phyloP scores from a whole-genome alignment of 2,888 invertebrate species.

The Plagiodera versicolora region DNA sequence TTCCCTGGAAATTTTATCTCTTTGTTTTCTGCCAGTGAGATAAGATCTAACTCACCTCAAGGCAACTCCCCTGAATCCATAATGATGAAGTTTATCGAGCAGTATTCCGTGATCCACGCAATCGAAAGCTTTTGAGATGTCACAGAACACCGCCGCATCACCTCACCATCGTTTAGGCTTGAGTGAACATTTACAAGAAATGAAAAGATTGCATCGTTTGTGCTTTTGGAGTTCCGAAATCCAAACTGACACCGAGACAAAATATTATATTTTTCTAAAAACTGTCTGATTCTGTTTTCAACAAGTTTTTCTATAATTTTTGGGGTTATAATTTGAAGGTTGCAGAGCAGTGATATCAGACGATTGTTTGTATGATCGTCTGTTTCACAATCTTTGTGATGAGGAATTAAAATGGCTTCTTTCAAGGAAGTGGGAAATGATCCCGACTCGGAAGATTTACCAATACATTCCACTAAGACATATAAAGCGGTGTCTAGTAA shows the following conservation, averaged over 20 bases:
- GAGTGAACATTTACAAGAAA: not conserved
- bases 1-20: not conserved
- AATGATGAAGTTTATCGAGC: not conserved
- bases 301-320: no score
- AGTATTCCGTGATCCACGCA: not conserved
- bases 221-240: not conserved
- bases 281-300: no score
- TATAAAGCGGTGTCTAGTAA: no score
- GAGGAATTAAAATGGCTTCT: no score
- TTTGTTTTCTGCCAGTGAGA: not conserved
- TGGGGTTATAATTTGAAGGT: no score
- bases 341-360: no score
- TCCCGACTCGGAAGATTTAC: no score
- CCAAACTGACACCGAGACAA: not conserved
- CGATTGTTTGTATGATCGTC: no score
- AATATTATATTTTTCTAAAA: no score
- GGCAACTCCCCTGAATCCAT: not conserved
- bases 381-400: no score
- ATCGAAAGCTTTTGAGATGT: not conserved
- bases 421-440: no score
- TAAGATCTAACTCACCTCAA: not conserved
- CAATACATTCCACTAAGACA: no score
- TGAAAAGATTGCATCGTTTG: not conserved
- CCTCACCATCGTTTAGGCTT: not conserved
- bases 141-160: not conserved